These are phyloP conservation scores for Urocitellus parryii DNA, from an alignment of 2,113 vertebrate species.

Conservation along the genomic window DNA sequence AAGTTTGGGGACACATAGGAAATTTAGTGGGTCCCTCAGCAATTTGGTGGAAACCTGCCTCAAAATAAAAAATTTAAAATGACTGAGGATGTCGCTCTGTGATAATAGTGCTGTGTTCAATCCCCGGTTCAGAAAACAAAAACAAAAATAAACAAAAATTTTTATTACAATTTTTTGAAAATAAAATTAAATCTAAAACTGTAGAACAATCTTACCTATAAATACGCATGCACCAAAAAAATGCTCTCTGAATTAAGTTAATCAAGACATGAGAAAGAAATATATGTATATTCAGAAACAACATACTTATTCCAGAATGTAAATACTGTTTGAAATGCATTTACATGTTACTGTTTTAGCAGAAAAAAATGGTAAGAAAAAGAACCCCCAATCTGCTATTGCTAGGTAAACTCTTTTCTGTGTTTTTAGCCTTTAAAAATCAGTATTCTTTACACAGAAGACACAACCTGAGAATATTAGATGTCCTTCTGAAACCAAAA, in stretches of 20 bases:
- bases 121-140: too few relatives aligned
- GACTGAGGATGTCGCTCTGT: too few relatives aligned
- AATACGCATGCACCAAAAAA: background rate
- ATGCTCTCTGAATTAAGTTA: constrained; percentile 28
- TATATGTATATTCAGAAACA: background rate
- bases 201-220: background rate
- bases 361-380: constrained; percentile 6
- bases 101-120: too few relatives aligned
- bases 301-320: constrained; percentile 22
- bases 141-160: too few relatives aligned
- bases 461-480: background rate
- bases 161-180: background rate
- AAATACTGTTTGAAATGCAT: constrained; percentile 31
- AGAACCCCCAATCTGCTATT: constrained; percentile 27
- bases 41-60: too few relatives aligned
- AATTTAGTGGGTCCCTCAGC: too few relatives aligned
- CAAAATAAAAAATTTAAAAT: too few relatives aligned
- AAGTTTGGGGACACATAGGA: too few relatives aligned
- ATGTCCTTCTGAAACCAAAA: background rate
- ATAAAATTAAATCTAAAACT: constrained; percentile 35
- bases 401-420: constrained; percentile 30
- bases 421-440: background rate
- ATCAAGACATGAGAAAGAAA: constrained; percentile 16
- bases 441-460: background rate
- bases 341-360: background rate